Conservation (phyloP, 1,140 invertebrate species). For the Saccostrea glomerata region DNA sequence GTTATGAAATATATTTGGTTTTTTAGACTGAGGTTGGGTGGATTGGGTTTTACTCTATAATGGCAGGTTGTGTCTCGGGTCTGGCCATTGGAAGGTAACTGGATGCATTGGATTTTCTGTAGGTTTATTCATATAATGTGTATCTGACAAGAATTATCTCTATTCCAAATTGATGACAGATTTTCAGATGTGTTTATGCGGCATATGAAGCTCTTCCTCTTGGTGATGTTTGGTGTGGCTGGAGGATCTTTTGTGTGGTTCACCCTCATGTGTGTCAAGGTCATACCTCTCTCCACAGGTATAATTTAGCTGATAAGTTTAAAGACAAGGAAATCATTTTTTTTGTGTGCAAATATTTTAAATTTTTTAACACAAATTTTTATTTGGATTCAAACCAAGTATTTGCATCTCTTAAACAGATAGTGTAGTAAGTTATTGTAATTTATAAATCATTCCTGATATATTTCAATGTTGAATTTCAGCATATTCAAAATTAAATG, state of each 20-base stretch:
- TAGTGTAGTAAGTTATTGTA: too few relatives aligned
- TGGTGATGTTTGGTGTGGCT: conserved; percentile 58
- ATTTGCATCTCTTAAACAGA: too few relatives aligned
- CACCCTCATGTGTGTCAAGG: conserved; percentile 49
- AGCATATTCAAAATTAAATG: too few relatives aligned
- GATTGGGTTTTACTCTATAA: conserved; percentile 69
- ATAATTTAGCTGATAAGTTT: neutral
- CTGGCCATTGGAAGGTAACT: conserved; percentile 74
- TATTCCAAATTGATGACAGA: conserved; percentile 54
- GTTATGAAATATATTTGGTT: too few relatives aligned
- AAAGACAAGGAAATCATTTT: too few relatives aligned
- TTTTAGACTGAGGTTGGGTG: conserved; percentile 59
- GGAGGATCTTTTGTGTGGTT: conserved; percentile 58
- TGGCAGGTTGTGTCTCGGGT: conserved; percentile 66
- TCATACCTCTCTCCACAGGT: conserved; percentile 56
- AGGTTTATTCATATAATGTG: neutral
- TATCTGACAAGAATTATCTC: neutral
- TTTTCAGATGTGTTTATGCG: conserved; percentile 66
- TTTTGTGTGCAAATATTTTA: too few relatives aligned
- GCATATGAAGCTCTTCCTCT: conserved; percentile 67
- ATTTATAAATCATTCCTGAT: too few relatives aligned
- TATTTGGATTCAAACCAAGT: too few relatives aligned
- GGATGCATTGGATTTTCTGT: neutral
- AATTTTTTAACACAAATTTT: too few relatives aligned
- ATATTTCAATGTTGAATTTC: too few relatives aligned